Conservation (phyloP, 2,797 vertebrate species). For the Enteromius mattozi region DNA sequence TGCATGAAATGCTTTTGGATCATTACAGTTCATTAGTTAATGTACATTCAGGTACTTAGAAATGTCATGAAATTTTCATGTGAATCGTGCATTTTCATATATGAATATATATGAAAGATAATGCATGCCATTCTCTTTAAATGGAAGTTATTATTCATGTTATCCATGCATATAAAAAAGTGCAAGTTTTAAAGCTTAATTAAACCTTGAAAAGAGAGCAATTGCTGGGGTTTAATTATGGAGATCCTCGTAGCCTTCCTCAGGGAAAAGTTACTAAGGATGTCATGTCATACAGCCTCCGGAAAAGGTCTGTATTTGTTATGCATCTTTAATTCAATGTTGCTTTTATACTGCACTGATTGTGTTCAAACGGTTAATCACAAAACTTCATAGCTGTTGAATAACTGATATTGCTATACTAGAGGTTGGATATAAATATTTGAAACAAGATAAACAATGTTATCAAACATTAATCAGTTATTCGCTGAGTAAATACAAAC, state of each 20-base stretch:
- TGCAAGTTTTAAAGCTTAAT: conserved; percentile 28
- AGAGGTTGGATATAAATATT: background rate
- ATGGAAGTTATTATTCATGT: conserved; percentile 23
- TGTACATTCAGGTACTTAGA: background rate
- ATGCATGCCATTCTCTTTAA: background rate
- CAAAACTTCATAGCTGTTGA: background rate
- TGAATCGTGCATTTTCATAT: background rate
- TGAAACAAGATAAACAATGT: background rate
- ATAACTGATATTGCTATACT: background rate
- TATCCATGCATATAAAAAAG: conserved; percentile 18
- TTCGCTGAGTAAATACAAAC: background rate
- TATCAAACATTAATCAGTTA: background rate
- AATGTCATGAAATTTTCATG: background rate
- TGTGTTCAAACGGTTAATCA: conserved; percentile 12
- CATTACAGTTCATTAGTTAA: conserved; percentile 10
- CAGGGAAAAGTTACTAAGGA: conserved; percentile 11
- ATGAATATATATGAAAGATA: conserved; percentile 1
- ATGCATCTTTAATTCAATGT: background rate
- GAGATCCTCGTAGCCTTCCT: conserved; percentile 30
- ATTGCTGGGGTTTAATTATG: conserved; percentile 30
- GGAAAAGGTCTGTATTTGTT: conserved; percentile 24
- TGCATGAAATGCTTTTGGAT: conserved; percentile 16
- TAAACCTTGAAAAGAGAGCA: conserved; percentile 37
- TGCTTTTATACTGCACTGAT: background rate
- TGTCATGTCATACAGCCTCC: conserved; percentile 22